A percentile compares a stretch with the other conserved stretches of the same genome.
Conservation (phyloP, 2,888 invertebrate genomes). For the Syrista parreyssii region DNA sequence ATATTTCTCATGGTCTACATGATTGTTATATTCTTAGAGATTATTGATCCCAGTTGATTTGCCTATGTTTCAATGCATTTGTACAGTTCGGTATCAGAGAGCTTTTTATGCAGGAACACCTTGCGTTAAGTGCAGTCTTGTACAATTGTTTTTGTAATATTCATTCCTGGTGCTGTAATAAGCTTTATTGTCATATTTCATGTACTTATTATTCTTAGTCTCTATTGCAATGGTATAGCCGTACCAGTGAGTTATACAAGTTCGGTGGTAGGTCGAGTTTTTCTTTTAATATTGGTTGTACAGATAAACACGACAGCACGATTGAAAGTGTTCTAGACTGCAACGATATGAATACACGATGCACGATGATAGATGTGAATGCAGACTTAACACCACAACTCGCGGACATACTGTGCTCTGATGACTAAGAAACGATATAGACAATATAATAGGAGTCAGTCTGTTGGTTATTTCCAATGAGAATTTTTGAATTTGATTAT, state of each 20-base stretch:
- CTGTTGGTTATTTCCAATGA: background rate
- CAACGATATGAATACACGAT: constrained; percentile 28
- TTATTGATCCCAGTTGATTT: background rate
- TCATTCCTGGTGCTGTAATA: background rate
- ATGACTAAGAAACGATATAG: background rate
- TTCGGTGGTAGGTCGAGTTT: constrained; percentile 42
- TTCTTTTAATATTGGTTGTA: constrained; percentile 23
- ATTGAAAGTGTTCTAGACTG: constrained; percentile 23
- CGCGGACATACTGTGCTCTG: constrained; percentile 31
- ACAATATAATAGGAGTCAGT: background rate
- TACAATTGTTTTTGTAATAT: background rate
- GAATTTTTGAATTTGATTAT: background rate
- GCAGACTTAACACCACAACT: constrained; percentile 38
- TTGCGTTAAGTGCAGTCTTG: background rate
- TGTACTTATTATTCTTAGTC: background rate
- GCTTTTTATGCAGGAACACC: background rate
- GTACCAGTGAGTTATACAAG: background rate
- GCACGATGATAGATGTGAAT: constrained; percentile 51
- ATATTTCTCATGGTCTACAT: background rate
- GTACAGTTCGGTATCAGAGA: background rate
- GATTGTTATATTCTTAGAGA: background rate
- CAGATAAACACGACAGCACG: constrained; percentile 36
- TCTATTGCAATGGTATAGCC: background rate
- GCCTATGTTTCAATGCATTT: background rate
- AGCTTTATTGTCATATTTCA: background rate